Percentiles rank a stretch among this genome's conserved stretches.
phyloP scores from a whole-genome alignment of 2,888 invertebrate genomes.

The Gnatocerus cornutus region DNA sequence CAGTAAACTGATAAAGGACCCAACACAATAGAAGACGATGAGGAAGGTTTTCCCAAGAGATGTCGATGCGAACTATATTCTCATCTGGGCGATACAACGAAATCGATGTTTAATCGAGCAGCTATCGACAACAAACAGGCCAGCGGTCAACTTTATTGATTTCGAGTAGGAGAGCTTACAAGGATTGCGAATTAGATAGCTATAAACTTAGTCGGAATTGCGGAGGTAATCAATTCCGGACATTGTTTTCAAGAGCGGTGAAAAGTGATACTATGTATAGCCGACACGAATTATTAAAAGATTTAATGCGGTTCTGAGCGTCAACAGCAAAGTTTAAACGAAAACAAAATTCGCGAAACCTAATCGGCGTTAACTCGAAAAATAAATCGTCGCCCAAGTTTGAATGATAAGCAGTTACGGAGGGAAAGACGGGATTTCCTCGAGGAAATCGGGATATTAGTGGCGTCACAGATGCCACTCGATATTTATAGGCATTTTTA shows the following conservation, averaged over 20 bases:
- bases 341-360: constrained; percentile 6
- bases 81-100: constrained; percentile 21
- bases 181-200: constrained; percentile 5
- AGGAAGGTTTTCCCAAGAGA: constrained; percentile 21
- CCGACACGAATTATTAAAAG: too few relatives aligned
- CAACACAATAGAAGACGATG: constrained; percentile 17
- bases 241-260: neutral
- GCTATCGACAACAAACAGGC: constrained; percentile 32
- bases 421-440: constrained; percentile 50
- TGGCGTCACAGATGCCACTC: constrained; percentile 61
- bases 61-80: constrained; percentile 20
- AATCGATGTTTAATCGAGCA: constrained; percentile 30
- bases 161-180: constrained; percentile 3
- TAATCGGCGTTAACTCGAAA: constrained; percentile 17
- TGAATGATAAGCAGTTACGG: constrained; percentile 34
- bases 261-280: too few relatives aligned
- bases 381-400: constrained; percentile 20
- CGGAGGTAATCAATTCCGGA: neutral
- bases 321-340: neutral
- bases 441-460: constrained; percentile 59
- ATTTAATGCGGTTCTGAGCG: too few relatives aligned
- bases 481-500: constrained; percentile 60
- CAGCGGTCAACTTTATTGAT: constrained; percentile 18
- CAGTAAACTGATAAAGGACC: constrained; percentile 24
- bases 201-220: neutral